These are phyloP conservation scores for Ictidomys tridecemlineatus DNA, from an alignment of 2,113 vertebrate species.

Conservation along the genomic window DNA sequence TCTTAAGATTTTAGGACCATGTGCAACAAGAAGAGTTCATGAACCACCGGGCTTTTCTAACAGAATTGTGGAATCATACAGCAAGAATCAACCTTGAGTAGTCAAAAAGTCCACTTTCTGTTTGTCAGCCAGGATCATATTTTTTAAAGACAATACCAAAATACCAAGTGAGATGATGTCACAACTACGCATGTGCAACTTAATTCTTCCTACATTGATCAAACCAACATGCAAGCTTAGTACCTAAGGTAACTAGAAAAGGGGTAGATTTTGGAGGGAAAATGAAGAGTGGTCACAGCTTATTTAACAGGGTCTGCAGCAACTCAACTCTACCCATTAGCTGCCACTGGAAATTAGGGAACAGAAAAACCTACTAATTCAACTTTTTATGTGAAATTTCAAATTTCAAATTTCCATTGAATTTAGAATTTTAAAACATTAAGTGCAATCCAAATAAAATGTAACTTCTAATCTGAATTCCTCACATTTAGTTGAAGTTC, in stretches of 20 bases:
- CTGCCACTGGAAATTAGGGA: not conserved
- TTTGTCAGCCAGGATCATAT: not conserved
- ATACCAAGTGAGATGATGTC: conserved; percentile 2
- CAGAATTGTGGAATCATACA: not conserved
- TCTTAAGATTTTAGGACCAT: not conserved
- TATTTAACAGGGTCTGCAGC: not conserved
- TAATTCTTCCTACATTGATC: not conserved
- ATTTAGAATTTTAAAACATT: conserved; percentile 20
- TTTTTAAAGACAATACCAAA: conserved; percentile 12
- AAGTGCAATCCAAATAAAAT: not conserved
- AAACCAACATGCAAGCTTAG: not conserved
- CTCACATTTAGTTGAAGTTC: conserved; percentile 7
- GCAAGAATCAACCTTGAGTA: not conserved
- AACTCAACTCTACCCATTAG: not conserved
- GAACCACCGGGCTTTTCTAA: not conserved
- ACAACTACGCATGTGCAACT: not conserved
- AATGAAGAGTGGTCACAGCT: not conserved
- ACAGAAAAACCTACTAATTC: not conserved
- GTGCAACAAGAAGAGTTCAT: not conserved
- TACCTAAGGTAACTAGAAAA: not conserved
- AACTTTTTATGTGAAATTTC: not conserved
- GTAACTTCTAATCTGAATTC: not conserved
- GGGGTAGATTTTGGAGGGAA: not conserved
- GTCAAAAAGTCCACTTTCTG: not conserved
- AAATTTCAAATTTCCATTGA: not conserved